Base-by-base conservation (phyloP, 2,888 invertebrate species). In the Maniola hyperantus region DNA sequence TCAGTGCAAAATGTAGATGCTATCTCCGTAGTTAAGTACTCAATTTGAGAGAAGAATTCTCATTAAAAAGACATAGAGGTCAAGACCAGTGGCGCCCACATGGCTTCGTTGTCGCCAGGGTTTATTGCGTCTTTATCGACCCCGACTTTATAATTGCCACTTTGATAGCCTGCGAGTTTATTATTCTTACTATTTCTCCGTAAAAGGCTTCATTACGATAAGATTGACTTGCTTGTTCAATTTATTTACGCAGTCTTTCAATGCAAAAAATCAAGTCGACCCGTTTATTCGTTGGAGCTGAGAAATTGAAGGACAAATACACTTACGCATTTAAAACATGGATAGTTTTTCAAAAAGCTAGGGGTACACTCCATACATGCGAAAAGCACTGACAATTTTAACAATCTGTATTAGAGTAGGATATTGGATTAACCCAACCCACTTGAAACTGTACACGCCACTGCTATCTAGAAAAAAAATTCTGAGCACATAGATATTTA, bases 31-130 rank as follows among this genome's bases (percentile, higher is more conserved):
- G 64, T 68, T 57, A 55, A 55, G 34, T 44, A 60, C 54, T 20
- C 64, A 70, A 73, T 74, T 75, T 72, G 67, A 69, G 66, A 69
- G 48, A 75, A 80, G 83, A 84, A 85, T 85, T 81, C 78, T 80
- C 73, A 84, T 83, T 78, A 74, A 80, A 78, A 76, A 77, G 76
- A 67, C 66, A 76, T 65, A 65, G 74, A 82, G 87, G 84, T 85
- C 87, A 84, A 84, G 84, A 79, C 73, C 79, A 77, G 75, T 71
- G 82, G 76, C 82, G 79, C 79, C 82, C 73, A 71, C 76, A 81
- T 79, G 81, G 84, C 83, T 85, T 87, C 81, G 73, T 79, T 76
- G 77, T 75, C 75, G 77, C 68, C 74, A 74, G 74, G 72, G 72
- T 77, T 82, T 83, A 85, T 84, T 82, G 73, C 76, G 75, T 80